Base-by-base conservation (phyloP, 2,797 vertebrate genomes). In the Brachymystax lenok region DNA sequence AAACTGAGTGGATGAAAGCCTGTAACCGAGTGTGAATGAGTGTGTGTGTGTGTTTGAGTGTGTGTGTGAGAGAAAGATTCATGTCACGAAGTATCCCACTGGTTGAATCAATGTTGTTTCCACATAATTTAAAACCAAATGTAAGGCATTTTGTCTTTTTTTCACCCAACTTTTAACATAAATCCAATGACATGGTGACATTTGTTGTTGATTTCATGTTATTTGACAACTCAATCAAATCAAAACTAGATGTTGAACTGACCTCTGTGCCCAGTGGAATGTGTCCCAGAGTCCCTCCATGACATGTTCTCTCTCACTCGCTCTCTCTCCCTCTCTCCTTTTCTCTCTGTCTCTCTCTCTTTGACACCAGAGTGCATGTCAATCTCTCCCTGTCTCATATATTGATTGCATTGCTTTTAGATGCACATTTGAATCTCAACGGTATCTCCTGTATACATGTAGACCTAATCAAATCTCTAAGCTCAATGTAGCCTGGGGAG, bases 1-100 rank as follows among this genome's bases (percentile, higher is more conserved):
- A 81, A 27, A 73, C 78, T 51, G 72, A 82, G 56, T 82, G 59
- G 74, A 84, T 78, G 75, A 72, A 50, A 77, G 76, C 83, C 78
- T 74, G 6, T 52, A 27, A 17, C 7, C 19, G 73, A 46, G 73
- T 64, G 33, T 63, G 73, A 40, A 19, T n/a, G 28, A n/a, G 30
- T 7, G 30, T 27, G 52, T 40, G 52, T 40, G 27, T 72, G 27
- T n/a, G 67, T 69, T 17, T 69, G 33, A n/a, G 67, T 21, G 54
- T 63, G 54, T 33, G 61, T 67, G 28, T 63, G 27, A 69, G 14
- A 77, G 27, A 77, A 64, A 35, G 66, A 66, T 54, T 54, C n/a
- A 6, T 35, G 27, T 24, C 21, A 61, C 21, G n/a, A 2, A 8
- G 16, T 73, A 68, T 75, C 63, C 40, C 40, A 10, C 40, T 46